These are phyloP conservation scores for Myripristis jacobus DNA, from an alignment of 2,797 vertebrate genomes.

Conservation along the genomic window DNA sequence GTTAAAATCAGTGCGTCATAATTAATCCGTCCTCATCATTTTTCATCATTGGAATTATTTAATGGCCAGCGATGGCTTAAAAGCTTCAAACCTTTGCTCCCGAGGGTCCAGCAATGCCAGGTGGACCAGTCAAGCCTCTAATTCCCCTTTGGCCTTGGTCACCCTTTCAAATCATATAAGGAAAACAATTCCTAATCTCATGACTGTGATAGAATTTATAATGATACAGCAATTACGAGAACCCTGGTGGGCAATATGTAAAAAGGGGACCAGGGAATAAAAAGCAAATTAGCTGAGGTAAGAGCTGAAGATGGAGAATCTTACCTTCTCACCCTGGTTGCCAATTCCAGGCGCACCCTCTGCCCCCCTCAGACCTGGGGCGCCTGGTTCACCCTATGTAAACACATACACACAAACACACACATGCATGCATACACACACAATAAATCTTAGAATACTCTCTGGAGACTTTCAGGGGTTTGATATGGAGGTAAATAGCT, in stretches of 20 bases:
- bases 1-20: neutral
- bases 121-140: slow-evolving; percentile 86
- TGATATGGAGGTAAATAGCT: neutral
- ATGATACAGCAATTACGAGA: neutral
- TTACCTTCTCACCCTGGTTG: slow-evolving; percentile 91
- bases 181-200: slow-evolving; percentile 8
- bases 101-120: slow-evolving; percentile 86
- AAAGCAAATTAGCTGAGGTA: neutral
- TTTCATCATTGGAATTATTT: neutral
- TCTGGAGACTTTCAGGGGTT: neutral
- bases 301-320: neutral
- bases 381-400: slow-evolving; percentile 88
- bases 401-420: slow-evolving; percentile 5
- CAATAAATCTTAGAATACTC: neutral
- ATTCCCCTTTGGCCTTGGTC: slow-evolving; percentile 92
- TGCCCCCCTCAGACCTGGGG: slow-evolving; percentile 83
- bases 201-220: neutral
- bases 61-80: neutral
- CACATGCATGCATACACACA: slow-evolving; percentile 9
- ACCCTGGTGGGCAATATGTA: neutral
- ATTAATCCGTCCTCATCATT: neutral
- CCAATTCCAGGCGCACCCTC: slow-evolving; percentile 87
- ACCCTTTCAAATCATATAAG: slow-evolving; percentile 77
- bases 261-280: neutral
- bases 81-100: slow-evolving; percentile 86